These are phyloP conservation scores for Sebastes dallii DNA, from an alignment of 2,797 vertebrate species.

Conservation along the genomic window DNA sequence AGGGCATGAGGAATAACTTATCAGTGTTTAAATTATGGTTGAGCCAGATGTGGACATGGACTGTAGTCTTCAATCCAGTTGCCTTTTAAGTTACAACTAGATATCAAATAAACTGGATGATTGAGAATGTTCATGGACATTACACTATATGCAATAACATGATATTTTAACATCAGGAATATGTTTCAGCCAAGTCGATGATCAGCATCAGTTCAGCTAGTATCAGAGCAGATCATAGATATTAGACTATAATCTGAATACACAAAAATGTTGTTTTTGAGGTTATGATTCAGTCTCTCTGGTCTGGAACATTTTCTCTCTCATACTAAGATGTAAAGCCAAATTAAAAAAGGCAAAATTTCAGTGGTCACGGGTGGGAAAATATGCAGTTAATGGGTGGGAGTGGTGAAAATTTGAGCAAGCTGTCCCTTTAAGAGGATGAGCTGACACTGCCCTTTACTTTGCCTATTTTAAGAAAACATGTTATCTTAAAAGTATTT, in stretches of 20 bases:
- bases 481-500: not conserved
- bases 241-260: not conserved
- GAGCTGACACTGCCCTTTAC: slow-evolving; percentile 32
- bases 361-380: not conserved
- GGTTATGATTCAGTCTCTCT: not conserved
- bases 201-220: not conserved
- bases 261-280: not conserved
- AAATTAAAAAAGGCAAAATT: not conserved
- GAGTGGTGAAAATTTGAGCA: slow-evolving; percentile 13
- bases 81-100: not conserved
- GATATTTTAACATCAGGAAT: not conserved
- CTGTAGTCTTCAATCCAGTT: not conserved
- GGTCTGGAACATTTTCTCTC: not conserved
- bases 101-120: not conserved
- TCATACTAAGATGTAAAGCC: not conserved
- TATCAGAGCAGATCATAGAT: slow-evolving; percentile 7
- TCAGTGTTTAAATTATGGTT: not conserved
- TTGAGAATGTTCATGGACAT: not conserved
- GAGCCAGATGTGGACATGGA: not conserved
- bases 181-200: not conserved
- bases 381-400: not conserved
- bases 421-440: slow-evolving; percentile 65
- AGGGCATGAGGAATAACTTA: not conserved
- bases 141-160: not conserved
- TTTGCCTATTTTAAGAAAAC: slow-evolving; percentile 37